These are phyloP conservation scores for Catamblyrhynchus diadema DNA, from an alignment of 2,797 vertebrate genomes.

Conservation along the genomic window DNA sequence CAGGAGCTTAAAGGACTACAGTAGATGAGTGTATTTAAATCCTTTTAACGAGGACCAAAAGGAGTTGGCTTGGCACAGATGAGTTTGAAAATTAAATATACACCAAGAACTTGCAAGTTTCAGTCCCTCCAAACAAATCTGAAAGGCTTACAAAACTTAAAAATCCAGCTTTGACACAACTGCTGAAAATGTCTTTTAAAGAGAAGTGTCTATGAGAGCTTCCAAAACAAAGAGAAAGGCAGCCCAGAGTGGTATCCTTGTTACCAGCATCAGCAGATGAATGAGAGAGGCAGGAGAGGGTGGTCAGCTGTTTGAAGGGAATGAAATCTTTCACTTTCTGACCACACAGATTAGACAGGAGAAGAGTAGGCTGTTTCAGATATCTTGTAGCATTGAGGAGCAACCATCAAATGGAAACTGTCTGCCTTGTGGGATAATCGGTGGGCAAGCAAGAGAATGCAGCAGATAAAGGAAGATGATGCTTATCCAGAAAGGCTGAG, in stretches of 20 bases:
- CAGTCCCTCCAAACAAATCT: not conserved
- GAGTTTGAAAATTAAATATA: not conserved
- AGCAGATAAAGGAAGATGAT: slow-evolving; percentile 13
- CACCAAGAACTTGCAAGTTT: not conserved
- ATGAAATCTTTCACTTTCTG: slow-evolving; percentile 47
- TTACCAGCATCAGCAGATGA: not conserved
- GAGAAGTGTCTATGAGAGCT: not conserved
- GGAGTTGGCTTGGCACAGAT: not conserved
- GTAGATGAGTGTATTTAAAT: not conserved
- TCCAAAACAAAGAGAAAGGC: not conserved
- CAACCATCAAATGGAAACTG: slow-evolving; percentile 17
- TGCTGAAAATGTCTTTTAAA: not conserved
- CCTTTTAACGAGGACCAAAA: not conserved
- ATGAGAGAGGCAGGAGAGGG: not conserved
- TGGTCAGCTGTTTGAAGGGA: not conserved
- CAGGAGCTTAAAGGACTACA: not conserved
- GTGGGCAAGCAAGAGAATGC: not conserved
- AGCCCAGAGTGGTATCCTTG: not conserved
- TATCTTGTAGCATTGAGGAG: slow-evolving; percentile 22
- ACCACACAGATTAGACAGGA: not conserved
- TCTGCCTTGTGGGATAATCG: not conserved
- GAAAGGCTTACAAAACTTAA: not conserved
- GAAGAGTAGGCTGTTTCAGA: not conserved
- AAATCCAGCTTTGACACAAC: not conserved
- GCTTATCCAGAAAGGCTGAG: not conserved